phyloP scores from a whole-genome alignment of 2,113 vertebrate genomes.

The Electrona antarctica region DNA sequence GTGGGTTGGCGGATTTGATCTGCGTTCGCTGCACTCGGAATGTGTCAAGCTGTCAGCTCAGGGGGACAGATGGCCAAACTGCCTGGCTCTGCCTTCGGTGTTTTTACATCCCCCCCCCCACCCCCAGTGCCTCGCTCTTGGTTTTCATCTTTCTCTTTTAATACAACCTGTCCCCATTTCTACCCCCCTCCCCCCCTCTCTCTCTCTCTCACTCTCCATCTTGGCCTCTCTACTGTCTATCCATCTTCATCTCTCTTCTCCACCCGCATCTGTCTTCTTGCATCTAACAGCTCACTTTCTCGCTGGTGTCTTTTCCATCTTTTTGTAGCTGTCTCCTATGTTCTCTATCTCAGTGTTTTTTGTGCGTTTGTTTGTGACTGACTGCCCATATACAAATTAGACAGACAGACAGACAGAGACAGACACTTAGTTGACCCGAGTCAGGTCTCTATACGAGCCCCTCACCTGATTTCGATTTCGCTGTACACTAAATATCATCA shows the following conservation, averaged over 20 bases:
- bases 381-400: too few species aligned
- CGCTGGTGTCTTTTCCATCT: neutral
- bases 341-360: too few species aligned
- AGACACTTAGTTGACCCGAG: too few species aligned
- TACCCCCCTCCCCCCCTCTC: too few species aligned
- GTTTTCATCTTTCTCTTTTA: too few species aligned
- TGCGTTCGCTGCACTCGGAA: constrained; percentile 17
- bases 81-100: constrained; percentile 7
- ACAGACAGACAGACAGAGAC: too few species aligned
- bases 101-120: neutral
- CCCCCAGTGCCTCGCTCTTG: neutral
- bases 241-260: neutral
- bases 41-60: constrained; percentile 33
- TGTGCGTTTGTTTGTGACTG: neutral
- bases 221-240: too few species aligned
- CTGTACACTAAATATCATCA: too few species aligned
- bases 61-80: constrained; percentile 41
- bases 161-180: neutral
- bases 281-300: neutral
- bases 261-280: neutral
- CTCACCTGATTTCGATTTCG: too few species aligned
- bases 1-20: neutral
- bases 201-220: too few species aligned
- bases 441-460: too few species aligned
- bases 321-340: too few species aligned